phyloP scores from a whole-genome alignment of 2,113 vertebrate species.

The Ginglymostoma cirratum region DNA sequence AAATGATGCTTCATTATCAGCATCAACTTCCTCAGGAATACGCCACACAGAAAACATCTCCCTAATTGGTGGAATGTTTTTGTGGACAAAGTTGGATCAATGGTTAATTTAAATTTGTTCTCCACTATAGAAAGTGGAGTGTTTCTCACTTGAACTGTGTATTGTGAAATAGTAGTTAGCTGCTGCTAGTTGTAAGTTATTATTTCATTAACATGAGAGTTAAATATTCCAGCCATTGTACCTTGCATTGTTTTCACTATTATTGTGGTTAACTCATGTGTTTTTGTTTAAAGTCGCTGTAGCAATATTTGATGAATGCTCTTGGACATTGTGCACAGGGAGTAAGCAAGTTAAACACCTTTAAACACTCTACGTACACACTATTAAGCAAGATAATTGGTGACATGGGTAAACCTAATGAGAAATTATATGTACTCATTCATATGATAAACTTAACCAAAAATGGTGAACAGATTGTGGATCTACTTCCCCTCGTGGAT shows the following conservation, averaged over 20 bases:
- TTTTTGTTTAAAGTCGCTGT: not conserved
- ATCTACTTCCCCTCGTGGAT: not conserved
- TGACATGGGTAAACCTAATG: not conserved
- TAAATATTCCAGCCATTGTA: not conserved
- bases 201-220: too few relatives aligned
- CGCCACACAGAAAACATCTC: too few relatives aligned
- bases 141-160: too few relatives aligned
- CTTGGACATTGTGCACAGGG: not conserved
- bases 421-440: not conserved
- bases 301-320: not conserved
- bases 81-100: too few relatives aligned
- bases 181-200: too few relatives aligned
- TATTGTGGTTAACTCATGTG: not conserved
- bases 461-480: not conserved
- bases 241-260: not conserved
- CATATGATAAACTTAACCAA: not conserved
- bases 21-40: too few relatives aligned
- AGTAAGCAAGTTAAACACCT: not conserved
- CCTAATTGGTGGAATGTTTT: too few relatives aligned
- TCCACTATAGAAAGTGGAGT: too few relatives aligned
- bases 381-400: not conserved
- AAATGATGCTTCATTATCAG: too few relatives aligned
- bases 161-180: too few relatives aligned
- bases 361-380: not conserved
- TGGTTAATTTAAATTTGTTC: too few relatives aligned